Conservation (phyloP, 2,888 invertebrate genomes). For the Euplexia lucipara region DNA sequence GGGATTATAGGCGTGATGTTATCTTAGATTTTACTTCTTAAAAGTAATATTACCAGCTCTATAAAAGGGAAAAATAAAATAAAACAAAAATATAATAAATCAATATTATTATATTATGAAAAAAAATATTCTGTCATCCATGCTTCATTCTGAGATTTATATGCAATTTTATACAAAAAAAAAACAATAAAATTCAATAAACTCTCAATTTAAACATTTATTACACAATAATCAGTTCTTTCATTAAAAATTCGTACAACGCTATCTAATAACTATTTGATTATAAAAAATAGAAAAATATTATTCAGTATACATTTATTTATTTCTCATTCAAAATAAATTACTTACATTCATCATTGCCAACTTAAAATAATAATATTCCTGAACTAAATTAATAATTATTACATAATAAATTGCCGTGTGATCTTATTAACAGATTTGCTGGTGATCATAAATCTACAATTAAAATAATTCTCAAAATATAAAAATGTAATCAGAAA, state of each 20-base stretch:
- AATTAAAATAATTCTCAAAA: slow-evolving; percentile 38
- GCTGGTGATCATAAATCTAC: slow-evolving; percentile 22
- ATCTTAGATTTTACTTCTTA: too few relatives aligned
- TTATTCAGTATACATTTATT: slow-evolving; percentile 35
- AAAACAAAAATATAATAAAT: slow-evolving; percentile 58
- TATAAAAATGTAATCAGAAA: slow-evolving; percentile 38
- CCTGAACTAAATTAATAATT: neutral
- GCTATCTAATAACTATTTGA: slow-evolving; percentile 55
- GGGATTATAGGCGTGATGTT: too few relatives aligned
- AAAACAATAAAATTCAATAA: slow-evolving; percentile 66
- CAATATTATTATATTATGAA: slow-evolving; percentile 61
- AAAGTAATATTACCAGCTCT: neutral
- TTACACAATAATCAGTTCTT: slow-evolving; percentile 78
- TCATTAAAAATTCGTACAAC: slow-evolving; percentile 66
- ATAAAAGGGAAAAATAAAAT: slow-evolving; percentile 36
- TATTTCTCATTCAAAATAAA: slow-evolving; percentile 68
- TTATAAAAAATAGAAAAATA: slow-evolving; percentile 55
- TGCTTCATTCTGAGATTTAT: slow-evolving; percentile 54
- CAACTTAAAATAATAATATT: slow-evolving; percentile 39
- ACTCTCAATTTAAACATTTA: slow-evolving; percentile 61
- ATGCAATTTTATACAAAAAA: slow-evolving; percentile 64
- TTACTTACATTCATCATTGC: slow-evolving; percentile 72
- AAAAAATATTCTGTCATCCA: slow-evolving; percentile 64
- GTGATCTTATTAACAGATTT: slow-evolving; percentile 9
- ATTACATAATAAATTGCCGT: slow-evolving; percentile 22